Conservation (phyloP, 2,888 invertebrate species). For the Cremastobaeus sp. region DNA sequence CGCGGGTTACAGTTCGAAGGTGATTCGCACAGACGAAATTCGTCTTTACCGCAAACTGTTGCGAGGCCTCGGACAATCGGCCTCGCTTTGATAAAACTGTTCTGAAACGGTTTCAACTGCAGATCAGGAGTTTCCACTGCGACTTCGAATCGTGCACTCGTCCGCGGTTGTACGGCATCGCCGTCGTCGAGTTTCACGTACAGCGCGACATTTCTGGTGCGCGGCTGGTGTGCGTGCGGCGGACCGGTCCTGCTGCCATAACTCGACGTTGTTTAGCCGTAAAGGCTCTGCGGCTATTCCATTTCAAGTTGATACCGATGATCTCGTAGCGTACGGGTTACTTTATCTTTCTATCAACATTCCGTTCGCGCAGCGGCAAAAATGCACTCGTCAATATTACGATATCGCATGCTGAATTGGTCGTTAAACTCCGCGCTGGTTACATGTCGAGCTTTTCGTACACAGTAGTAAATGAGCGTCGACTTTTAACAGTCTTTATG, state of each 20-base stretch:
- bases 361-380: conserved; percentile 26
- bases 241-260: conserved; percentile 45
- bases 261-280: conserved; percentile 34
- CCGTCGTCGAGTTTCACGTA: conserved; percentile 45
- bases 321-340: conserved; percentile 23
- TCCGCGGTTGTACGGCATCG: conserved; percentile 51
- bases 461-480: too few species aligned
- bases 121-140: conserved; percentile 35
- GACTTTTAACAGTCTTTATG: too few species aligned
- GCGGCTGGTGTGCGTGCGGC: conserved; percentile 5
- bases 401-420: conserved; percentile 22
- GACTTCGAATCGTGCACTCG: conserved; percentile 36
- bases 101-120: too few species aligned
- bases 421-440: too few species aligned
- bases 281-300: conserved; percentile 22
- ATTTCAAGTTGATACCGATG: conserved; percentile 19
- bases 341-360: conserved; percentile 44
- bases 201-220: conserved; percentile 27
- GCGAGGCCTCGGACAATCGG: too few species aligned
- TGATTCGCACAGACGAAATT: too few species aligned
- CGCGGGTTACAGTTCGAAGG: too few species aligned
- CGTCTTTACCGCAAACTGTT: too few species aligned
- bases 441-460: too few species aligned
- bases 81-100: too few species aligned
- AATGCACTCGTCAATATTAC: conserved; percentile 15